A percentile compares a stretch with the other conserved stretches of the same genome.
Evolutionary conservation across 2,888 invertebrate species (phyloP).

Genomic region (Micoletzkya japonica): DNA sequence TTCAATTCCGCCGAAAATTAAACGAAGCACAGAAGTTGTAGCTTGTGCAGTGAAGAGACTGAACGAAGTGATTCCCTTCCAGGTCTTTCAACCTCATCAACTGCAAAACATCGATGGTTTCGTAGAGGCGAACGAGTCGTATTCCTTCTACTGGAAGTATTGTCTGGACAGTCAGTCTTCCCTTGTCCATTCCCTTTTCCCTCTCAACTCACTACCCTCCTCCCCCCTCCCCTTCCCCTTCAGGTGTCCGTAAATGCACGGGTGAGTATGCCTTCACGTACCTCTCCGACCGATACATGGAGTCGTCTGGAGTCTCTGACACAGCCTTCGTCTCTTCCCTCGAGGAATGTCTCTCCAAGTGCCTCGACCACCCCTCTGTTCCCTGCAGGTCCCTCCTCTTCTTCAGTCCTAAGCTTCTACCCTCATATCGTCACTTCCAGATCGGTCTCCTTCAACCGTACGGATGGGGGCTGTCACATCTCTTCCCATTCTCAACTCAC

Average conservation of each 20-base stretch:
- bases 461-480: slow-evolving; percentile 61
- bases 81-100: slow-evolving; percentile 48
- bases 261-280: slow-evolving; percentile 63
- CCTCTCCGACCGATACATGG: slow-evolving; percentile 63
- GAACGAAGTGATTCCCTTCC: not conserved
- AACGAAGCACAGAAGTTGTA: not conserved
- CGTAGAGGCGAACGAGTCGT: slow-evolving; percentile 63
- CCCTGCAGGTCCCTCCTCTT: slow-evolving; percentile 7
- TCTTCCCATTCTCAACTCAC: slow-evolving; percentile 62
- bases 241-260: slow-evolving; percentile 55
- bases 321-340: slow-evolving; percentile 34
- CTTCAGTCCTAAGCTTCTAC: not conserved
- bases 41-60: not conserved
- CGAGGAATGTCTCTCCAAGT: slow-evolving; percentile 61
- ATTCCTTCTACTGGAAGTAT: slow-evolving; percentile 64
- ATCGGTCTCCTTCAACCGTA: slow-evolving; percentile 63
- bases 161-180: slow-evolving; percentile 52
- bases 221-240: slow-evolving; percentile 17
- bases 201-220: not conserved
- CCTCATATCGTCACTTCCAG: slow-evolving; percentile 59
- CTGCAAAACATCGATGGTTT: slow-evolving; percentile 61
- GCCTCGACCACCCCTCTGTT: slow-evolving; percentile 48
- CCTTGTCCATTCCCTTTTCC: slow-evolving; percentile 10
- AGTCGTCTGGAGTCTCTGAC: slow-evolving; percentile 28
- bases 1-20: not conserved